Base-by-base conservation (phyloP, 2,888 invertebrate species). In the Meteorus cinctellus region DNA sequence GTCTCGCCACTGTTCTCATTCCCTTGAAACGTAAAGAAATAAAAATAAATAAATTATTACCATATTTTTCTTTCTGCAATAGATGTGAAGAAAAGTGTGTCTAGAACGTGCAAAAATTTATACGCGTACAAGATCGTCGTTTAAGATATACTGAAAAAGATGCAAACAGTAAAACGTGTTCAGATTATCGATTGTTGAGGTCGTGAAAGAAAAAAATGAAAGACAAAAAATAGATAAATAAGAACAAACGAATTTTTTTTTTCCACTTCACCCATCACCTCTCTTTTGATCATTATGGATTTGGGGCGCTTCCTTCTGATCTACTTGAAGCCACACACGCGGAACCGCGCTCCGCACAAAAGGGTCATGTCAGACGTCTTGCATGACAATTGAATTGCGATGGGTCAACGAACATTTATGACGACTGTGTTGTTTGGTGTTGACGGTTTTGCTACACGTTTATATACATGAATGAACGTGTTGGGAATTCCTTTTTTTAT, bases 361-460 rank as follows among this genome's bases (percentile, higher is more conserved):
- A 65, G 65, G 63, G 63, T 36, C 51, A 29, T 55, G 55, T 19
- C 27, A 31, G 34, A 51, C 72, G 72, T 72, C 59, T 63, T 62
- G 68, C 68, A 72, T 72, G 51, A 72, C 68, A 72, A 72, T 68
- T 68, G 36, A 29, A 41, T 12, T 48, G 63, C 19, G 34, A 59
- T 48, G 45, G 24, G 60, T 72, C 70, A 74, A 76, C 71, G 72
- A 66, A 69, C 76, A 77, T 59, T 74, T 79, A 76, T 79, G 77
- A 79, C 76, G 76, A 79, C 77, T 77, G 76, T 55, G n/a, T 76
- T 67, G 69, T 62, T 65, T 65, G 16, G 67, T 19, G 10, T 48
- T 27, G 48, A 19, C 10, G 4, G 24, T 55, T 1, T 55, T 29
- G 67, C n/a, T 29, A 45, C 24, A 41, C 31, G 45, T 29, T 34